Conservation (phyloP, 2,797 vertebrate genomes). For the Spea hammondii region DNA sequence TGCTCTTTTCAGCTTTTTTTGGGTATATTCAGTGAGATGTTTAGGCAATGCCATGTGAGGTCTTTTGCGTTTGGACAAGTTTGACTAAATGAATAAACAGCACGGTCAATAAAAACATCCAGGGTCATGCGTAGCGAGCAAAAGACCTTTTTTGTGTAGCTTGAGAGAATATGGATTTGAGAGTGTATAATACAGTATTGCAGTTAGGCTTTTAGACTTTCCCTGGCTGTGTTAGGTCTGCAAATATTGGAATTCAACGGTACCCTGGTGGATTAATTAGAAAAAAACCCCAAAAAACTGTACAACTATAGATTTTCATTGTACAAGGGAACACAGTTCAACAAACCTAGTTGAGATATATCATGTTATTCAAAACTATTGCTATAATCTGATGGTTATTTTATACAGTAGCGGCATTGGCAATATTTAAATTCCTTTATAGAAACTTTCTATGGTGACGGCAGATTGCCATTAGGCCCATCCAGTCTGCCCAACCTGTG, state of each 20-base stretch:
- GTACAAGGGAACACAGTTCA: too few species aligned
- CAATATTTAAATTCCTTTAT: too few species aligned
- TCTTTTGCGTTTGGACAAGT: background rate
- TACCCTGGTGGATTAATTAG: too few species aligned
- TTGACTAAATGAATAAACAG: slow-evolving; percentile 9
- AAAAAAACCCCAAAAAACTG: too few species aligned
- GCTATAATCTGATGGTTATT: too few species aligned
- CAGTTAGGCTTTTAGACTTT: background rate
- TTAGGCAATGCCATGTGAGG: slow-evolving; percentile 2
- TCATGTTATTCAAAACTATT: too few species aligned
- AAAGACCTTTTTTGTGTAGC: slow-evolving; percentile 2
- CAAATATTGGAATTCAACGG: background rate
- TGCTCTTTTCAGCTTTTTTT: slow-evolving; percentile 10
- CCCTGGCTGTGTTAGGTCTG: background rate
- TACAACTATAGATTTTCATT: too few species aligned
- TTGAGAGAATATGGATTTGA: slow-evolving; percentile 1
- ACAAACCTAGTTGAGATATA: too few species aligned
- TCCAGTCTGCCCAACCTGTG: too few species aligned
- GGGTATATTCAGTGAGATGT: slow-evolving; percentile 23
- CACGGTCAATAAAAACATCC: slow-evolving; percentile 1
- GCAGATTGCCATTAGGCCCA: too few species aligned
- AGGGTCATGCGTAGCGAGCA: background rate
- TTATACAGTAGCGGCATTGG: too few species aligned
- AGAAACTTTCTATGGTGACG: too few species aligned
- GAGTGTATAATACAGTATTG: slow-evolving; percentile 2